phyloP scores from a whole-genome alignment of 2,113 vertebrate species.

The Neotoma lepida region DNA sequence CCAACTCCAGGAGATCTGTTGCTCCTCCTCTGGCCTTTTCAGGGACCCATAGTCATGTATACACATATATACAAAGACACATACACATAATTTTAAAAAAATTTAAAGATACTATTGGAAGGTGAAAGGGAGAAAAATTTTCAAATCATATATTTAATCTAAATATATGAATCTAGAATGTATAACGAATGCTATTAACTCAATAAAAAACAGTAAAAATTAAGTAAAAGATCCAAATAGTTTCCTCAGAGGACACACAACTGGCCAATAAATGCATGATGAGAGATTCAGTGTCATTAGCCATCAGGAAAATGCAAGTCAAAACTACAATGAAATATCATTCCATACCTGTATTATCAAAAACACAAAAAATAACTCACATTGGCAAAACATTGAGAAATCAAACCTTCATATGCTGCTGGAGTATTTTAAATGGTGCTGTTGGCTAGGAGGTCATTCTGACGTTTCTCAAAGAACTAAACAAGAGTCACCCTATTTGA shows the following conservation, averaged over 20 bases:
- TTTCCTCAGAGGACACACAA: neutral
- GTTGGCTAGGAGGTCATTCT: slow-evolving; percentile 1
- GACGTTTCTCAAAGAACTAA: neutral
- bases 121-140: neutral
- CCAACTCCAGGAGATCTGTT: neutral
- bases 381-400: neutral
- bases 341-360: neutral
- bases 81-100: neutral
- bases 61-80: neutral
- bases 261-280: neutral
- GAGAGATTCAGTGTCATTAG: neutral
- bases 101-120: neutral
- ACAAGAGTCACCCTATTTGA: neutral
- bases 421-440: slow-evolving; percentile 1
- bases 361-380: neutral
- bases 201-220: neutral
- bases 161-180: neutral
- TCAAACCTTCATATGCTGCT: neutral
- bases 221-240: neutral
- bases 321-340: neutral
- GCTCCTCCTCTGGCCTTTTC: neutral
- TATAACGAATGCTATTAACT: neutral
- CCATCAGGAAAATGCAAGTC: neutral
- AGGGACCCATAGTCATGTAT: neutral
- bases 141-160: neutral